Evolutionary conservation across 2,888 invertebrate genomes (phyloP).

Genomic region (Hemithea aestivaria): DNA sequence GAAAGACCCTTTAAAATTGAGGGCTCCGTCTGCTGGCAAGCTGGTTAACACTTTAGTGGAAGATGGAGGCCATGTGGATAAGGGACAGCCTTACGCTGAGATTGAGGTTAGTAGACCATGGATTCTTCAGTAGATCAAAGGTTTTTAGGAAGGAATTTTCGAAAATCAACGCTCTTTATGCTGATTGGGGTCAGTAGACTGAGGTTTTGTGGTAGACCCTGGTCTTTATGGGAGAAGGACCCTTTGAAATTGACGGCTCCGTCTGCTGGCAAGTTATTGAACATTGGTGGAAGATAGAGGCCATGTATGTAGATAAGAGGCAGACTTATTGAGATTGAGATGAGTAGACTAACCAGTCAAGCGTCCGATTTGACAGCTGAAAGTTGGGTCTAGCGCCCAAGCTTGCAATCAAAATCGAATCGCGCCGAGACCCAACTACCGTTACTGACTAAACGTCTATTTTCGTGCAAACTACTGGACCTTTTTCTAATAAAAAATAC

Average conservation of each 20-base stretch:
- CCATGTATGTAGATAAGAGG: constrained; percentile 88
- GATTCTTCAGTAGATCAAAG: constrained; percentile 5
- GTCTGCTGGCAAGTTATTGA: constrained; percentile 96
- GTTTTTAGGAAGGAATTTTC: neutral
- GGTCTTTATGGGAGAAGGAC: constrained; percentile 98
- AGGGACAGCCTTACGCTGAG: constrained; percentile 97
- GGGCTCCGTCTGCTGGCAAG: constrained; percentile 97
- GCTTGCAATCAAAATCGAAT: too few relatives aligned
- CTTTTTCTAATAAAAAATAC: too few relatives aligned
- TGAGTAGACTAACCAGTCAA: constrained; percentile 41
- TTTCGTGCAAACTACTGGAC: too few relatives aligned
- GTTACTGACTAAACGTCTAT: too few relatives aligned
- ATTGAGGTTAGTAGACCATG: constrained; percentile 66
- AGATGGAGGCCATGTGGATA: constrained; percentile 95
- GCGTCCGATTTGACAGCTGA: too few relatives aligned
- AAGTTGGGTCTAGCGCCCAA: too few relatives aligned
- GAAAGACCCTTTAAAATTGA: constrained; percentile 96
- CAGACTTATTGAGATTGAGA: constrained; percentile 99
- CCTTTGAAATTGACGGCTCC: constrained; percentile 95
- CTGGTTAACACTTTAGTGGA: constrained; percentile 93
- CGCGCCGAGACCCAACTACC: too few relatives aligned
- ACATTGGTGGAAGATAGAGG: constrained; percentile 96
- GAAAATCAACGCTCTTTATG: too few relatives aligned
- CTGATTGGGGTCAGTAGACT: too few relatives aligned
- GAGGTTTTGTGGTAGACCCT: constrained; percentile 2